Base-by-base conservation (phyloP, 2,797 vertebrate species). In the Pseudochaenichthys georgianus region DNA sequence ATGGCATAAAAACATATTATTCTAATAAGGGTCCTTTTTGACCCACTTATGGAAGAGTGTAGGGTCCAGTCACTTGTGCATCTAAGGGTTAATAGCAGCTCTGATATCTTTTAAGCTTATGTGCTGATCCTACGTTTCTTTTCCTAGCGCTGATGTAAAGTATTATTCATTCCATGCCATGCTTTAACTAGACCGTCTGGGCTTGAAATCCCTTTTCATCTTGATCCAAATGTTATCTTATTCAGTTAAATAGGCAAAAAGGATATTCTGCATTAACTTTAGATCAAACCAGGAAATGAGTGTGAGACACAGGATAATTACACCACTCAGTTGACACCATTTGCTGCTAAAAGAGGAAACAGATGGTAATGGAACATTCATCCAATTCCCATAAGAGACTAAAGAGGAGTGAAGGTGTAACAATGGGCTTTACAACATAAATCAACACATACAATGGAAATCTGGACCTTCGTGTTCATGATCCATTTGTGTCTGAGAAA, bases 221-320 rank as follows among this genome's bases (percentile, higher is more conserved):
- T 80, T 15, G 10, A 67, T 77, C 73, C 75, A 80, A 85, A 75
- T 51, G 46, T 55, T 73, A 67, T 81, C 68, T 73, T 75, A 79
- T 83, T 85, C 80, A 77, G 63, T 80, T 52, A 81, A 84, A 91
- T 83, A 75, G 73, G 79, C 62, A 78, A 83, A 87, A 84, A 70
- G 63, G 73, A 88, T 75, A 83, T 77, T 88, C 78, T 79, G 77
- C 75, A 77, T 89, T 78, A 84, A 87, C 82, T 89, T 88, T 13
- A 77, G 75, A 87, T 92, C 84, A 81, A 90, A 91, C 78, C 60
- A 66, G 71, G 76, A 86, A 88, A 85, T 84, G 78, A 88, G 77
- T 88, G 81, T 83, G 83, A 88, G 83, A 89, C 71, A 13, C 28
- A 0, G 75, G 84, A 85, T 87, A 91, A 92, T 88, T 82, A 84